Evolutionary conservation across 2,113 vertebrate genomes (phyloP).

Genomic region (Periophthalmodon schlosseri): DNA sequence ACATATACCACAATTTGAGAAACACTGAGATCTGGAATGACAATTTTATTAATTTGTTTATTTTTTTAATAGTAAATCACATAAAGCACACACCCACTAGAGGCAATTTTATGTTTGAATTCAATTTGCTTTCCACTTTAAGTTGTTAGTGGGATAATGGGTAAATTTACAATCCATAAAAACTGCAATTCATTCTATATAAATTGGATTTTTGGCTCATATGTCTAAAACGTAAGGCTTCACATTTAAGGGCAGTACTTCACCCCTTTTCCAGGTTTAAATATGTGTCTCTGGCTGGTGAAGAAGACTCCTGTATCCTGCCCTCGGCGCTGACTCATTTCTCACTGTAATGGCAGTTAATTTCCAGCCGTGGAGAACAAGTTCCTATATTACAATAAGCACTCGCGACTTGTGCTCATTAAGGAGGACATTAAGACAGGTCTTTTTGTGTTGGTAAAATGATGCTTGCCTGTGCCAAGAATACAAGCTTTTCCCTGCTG

Average conservation of each 20-base stretch:
- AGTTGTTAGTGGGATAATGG: too few relatives aligned
- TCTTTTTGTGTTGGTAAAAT: constrained; percentile 11
- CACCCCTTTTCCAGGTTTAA: constrained; percentile 14
- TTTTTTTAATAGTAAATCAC: too few relatives aligned
- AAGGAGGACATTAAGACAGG: constrained; percentile 24
- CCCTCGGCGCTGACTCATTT: constrained; percentile 43
- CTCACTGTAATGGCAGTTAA: constrained; percentile 60
- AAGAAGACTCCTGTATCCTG: constrained; percentile 40
- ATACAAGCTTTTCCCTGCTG: neutral
- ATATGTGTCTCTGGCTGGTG: constrained; percentile 14
- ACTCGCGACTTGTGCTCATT: constrained; percentile 38
- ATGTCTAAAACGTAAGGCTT: neutral
- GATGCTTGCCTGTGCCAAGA: constrained; percentile 4
- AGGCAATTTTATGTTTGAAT: too few relatives aligned
- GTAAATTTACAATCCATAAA: too few relatives aligned
- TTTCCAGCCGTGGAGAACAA: constrained; percentile 47
- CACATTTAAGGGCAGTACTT: neutral
- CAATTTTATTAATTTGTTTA: too few relatives aligned
- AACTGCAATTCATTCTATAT: too few relatives aligned
- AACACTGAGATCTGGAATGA: too few relatives aligned
- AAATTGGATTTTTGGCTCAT: neutral
- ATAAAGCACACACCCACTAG: too few relatives aligned
- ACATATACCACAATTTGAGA: too few relatives aligned
- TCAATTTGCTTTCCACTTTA: too few relatives aligned
- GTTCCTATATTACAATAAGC: constrained; percentile 46